Base-by-base conservation (phyloP, 2,888 invertebrate species). In the Crocallis elinguaria region DNA sequence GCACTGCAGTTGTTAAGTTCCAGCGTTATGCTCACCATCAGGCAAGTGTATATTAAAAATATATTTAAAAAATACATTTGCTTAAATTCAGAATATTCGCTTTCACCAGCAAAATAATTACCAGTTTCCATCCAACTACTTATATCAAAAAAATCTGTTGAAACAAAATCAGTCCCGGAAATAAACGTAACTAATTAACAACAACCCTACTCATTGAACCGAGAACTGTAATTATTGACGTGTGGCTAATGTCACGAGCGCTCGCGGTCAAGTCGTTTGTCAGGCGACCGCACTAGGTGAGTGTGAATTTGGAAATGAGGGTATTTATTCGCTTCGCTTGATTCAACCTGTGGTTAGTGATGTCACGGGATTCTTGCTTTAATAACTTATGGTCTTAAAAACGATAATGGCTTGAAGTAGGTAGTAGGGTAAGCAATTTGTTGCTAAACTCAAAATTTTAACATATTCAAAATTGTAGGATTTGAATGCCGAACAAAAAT, bases 171-270 rank as follows among this genome's bases (percentile, higher is more conserved):
- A 3, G 11, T 27, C 37, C 30, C n/a, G 32, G 14, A 43, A 42
- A 46, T 43, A 54, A 30, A 37, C 30, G 35, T 30, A 14, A 51
- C 39, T 64, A 67, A 71, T 70, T 69, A 67, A 60, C 62, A 52
- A 58, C 42, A 52, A 50, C 7, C 11, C 53, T 54, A 57, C 37
- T 57, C 61, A 60, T 52, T 61, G 67, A 67, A 51, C 60, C 62
- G 63, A 55, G 48, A 64, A 62, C 58, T 57, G 69, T 73, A 75
- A 76, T 75, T 73, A 76, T 68, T 62, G 65, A 56, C 54, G 55
- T 64, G 66, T 59, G 66, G 67, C 59, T 13, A 14, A 36, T 43
- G 60, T 56, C 58, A 66, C 41, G 57, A 60, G 57, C 62, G 52
- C 54, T 53, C 46, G 66, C 58, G 69, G 66, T 62, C 12, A 1